Evolutionary conservation across 2,797 vertebrate species (phyloP).

Genomic region (Xenentodon cancila): DNA sequence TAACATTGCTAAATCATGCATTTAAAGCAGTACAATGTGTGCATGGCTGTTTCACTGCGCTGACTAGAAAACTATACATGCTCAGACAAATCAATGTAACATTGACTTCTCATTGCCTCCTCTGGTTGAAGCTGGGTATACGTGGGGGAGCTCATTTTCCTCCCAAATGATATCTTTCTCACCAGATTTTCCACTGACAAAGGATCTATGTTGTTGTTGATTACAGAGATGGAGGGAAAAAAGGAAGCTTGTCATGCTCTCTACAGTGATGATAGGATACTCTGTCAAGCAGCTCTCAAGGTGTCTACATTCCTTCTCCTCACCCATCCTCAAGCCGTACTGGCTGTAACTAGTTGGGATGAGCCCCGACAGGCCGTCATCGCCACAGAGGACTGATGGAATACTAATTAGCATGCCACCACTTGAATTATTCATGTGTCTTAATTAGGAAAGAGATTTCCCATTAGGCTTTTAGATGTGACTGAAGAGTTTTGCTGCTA

Average conservation of each 20-base stretch:
- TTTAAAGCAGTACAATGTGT: constrained; percentile 54
- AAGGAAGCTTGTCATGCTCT: constrained; percentile 58
- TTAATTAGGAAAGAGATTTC: constrained; percentile 83
- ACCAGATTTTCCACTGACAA: constrained; percentile 46
- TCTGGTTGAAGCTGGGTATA: constrained; percentile 14
- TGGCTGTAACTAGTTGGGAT: constrained; percentile 48
- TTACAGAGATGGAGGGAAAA: constrained; percentile 49
- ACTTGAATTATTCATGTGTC: constrained; percentile 86
- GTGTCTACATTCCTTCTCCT: constrained; percentile 61
- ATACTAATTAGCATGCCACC: constrained; percentile 79
- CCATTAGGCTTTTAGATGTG: constrained; percentile 76
- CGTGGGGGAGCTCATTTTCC: constrained; percentile 28
- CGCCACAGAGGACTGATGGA: constrained; percentile 75
- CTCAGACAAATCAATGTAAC: constrained; percentile 41
- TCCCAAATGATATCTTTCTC: constrained; percentile 42
- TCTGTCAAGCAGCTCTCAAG: constrained; percentile 63
- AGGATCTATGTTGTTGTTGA: constrained; percentile 53
- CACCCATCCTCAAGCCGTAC: constrained; percentile 27
- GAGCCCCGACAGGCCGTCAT: constrained; percentile 70
- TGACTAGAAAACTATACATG: constrained; percentile 33
- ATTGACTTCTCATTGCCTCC: constrained; percentile 18
- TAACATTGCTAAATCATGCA: constrained; percentile 68
- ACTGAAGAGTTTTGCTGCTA: constrained; percentile 67
- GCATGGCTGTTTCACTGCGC: constrained; percentile 34
- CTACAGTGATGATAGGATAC: constrained; percentile 62